A percentile compares a stretch with the other conserved stretches of the same genome.
Evolutionary conservation across 2,797 vertebrate species (phyloP).

Genomic region (Notoglanidium macrostoma): DNA sequence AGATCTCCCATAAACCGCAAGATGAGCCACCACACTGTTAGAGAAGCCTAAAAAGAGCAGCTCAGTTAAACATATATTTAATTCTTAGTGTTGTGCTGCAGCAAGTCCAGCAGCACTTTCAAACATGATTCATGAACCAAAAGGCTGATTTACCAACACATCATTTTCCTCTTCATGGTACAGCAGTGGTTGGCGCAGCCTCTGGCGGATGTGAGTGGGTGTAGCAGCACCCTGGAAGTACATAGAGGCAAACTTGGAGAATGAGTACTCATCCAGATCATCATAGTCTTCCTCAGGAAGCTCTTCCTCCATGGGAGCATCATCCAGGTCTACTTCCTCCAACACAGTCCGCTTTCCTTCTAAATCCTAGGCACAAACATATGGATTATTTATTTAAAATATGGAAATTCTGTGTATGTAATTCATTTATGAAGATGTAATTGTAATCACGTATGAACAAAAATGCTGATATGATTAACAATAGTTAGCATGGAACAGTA

Average conservation of each 20-base stretch:
- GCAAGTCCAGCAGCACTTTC: neutral
- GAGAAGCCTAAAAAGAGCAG: conserved; percentile 77
- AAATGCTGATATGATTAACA: neutral
- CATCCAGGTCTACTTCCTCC: conserved; percentile 88
- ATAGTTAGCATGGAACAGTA: neutral
- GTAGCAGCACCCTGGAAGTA: conserved; percentile 91
- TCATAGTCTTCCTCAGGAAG: conserved; percentile 78
- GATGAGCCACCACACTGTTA: conserved; percentile 89
- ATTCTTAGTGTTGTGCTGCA: neutral
- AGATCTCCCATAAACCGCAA: conserved; percentile 97
- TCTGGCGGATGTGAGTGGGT: conserved; percentile 78
- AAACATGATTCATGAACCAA: conserved; percentile 2
- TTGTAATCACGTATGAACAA: neutral
- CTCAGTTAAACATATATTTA: neutral
- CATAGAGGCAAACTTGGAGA: conserved; percentile 91
- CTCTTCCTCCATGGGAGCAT: conserved; percentile 74
- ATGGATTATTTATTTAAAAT: neutral
- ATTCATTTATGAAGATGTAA: neutral
- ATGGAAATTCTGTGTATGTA: neutral
- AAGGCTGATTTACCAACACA: conserved; percentile 74
- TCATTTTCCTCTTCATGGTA: conserved; percentile 89
- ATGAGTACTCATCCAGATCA: conserved; percentile 83
- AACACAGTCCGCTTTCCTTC: conserved; percentile 69
- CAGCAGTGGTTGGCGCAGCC: conserved; percentile 84
- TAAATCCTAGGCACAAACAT: conserved; percentile 73